These are phyloP conservation scores for Rotaria magnacalcarata DNA, from an alignment of 2,888 invertebrate species.

Conservation along the genomic window DNA sequence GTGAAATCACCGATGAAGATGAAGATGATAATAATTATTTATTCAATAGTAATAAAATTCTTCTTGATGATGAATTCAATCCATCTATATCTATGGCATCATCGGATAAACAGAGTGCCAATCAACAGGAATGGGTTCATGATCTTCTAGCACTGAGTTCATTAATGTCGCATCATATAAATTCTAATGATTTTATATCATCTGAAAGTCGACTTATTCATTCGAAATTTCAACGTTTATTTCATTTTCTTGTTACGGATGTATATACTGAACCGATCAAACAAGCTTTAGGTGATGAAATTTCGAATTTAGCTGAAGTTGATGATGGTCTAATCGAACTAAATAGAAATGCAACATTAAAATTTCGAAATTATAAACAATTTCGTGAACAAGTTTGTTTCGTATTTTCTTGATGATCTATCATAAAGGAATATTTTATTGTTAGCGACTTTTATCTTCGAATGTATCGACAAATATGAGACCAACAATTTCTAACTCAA, in stretches of 20 bases:
- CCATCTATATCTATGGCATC: background rate
- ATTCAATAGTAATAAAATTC: background rate
- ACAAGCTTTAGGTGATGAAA: conserved; percentile 11
- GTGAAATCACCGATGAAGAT: background rate
- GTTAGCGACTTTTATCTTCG: background rate
- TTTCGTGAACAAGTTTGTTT: background rate
- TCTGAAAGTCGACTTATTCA: background rate
- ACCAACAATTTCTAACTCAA: background rate
- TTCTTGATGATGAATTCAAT: background rate
- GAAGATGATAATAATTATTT: background rate
- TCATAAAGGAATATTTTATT: too few species aligned
- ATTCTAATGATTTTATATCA: background rate
- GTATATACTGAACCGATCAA: background rate
- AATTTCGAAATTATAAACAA: conserved; percentile 37
- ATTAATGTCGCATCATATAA: background rate
- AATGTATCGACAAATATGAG: background rate
- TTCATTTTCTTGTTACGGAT: conserved; percentile 1
- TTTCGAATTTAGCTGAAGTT: background rate
- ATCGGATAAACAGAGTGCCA: background rate
- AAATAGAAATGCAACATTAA: conserved; percentile 19
- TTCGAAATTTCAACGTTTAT: conserved; percentile 5
- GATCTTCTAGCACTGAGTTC: background rate
- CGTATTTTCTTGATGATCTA: too few species aligned
- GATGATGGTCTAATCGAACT: background rate
- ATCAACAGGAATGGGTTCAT: background rate